Percentiles rank a stretch among this genome's conserved stretches.
Evolutionary conservation across 2,113 vertebrate genomes (phyloP).

Genomic region (Halichoeres trimaculatus): DNA sequence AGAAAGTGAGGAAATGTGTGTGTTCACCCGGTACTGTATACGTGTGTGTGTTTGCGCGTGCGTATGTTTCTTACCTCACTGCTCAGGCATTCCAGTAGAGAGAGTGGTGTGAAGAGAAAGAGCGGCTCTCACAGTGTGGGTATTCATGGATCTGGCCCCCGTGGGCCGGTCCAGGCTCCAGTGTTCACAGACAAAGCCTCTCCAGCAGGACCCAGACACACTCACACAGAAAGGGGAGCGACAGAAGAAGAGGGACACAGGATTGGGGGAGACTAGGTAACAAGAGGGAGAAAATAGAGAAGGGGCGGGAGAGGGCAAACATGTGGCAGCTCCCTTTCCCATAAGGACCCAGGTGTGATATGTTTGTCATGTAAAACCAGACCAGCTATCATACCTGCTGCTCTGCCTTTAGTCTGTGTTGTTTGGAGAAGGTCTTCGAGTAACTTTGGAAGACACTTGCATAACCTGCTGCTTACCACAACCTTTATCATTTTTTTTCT

Average conservation of each 20-base stretch:
- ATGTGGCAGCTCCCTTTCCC: slow-evolving; percentile 45
- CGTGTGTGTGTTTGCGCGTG: slow-evolving; percentile 23
- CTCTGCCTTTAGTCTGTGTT: slow-evolving; percentile 3
- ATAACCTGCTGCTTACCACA: slow-evolving; percentile 23
- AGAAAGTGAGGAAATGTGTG: slow-evolving; percentile 65
- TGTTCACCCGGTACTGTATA: slow-evolving; percentile 25
- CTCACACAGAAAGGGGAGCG: slow-evolving; percentile 74
- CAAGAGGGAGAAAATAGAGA: slow-evolving; percentile 63
- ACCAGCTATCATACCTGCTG: slow-evolving; percentile 15
- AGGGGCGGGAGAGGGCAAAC: slow-evolving; percentile 34
- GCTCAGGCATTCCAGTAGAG: slow-evolving; percentile 84
- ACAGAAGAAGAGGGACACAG: slow-evolving; percentile 66
- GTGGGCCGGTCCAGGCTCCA: slow-evolving; percentile 76
- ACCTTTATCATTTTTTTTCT: slow-evolving; percentile 44
- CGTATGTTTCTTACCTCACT: slow-evolving; percentile 82
- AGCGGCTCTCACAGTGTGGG: slow-evolving; percentile 84
- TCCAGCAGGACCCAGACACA: slow-evolving; percentile 78
- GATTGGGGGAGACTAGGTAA: slow-evolving; percentile 68
- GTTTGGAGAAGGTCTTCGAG: too few species aligned
- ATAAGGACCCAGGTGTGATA: slow-evolving; percentile 62
- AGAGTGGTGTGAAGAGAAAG: slow-evolving; percentile 84
- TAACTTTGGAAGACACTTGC: slow-evolving; percentile 34
- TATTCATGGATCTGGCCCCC: slow-evolving; percentile 83
- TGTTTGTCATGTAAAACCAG: slow-evolving; percentile 38
- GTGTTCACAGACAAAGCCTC: slow-evolving; percentile 83